Evolutionary conservation across 2,888 invertebrate species (phyloP).

Genomic region (Unio delphinus): DNA sequence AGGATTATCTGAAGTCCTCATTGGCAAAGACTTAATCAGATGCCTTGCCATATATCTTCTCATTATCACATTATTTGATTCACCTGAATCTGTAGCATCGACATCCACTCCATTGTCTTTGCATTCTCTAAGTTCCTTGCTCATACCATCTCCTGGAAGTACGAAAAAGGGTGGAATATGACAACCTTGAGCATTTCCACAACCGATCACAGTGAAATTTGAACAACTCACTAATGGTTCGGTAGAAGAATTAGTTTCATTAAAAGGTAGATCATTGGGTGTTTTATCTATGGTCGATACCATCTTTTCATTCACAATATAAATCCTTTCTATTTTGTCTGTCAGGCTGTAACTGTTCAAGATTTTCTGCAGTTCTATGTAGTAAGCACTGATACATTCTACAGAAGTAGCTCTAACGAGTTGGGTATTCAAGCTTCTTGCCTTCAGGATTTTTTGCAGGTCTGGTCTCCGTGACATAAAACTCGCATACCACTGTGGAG

Average conservation of each 20-base stretch:
- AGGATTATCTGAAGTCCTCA: slow-evolving; percentile 4
- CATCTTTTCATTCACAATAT: slow-evolving; percentile 32
- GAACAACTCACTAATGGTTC: slow-evolving; percentile 8
- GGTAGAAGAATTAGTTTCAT: slow-evolving; percentile 5
- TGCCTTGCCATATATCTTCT: slow-evolving; percentile 19
- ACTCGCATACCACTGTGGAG: slow-evolving; percentile 21
- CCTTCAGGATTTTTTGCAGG: slow-evolving; percentile 16
- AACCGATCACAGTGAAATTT: slow-evolving; percentile 18
- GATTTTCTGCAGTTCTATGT: slow-evolving; percentile 17
- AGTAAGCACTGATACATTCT: slow-evolving; percentile 19
- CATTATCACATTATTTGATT: slow-evolving; percentile 18
- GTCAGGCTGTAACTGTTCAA: slow-evolving; percentile 17
- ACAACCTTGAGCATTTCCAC: slow-evolving; percentile 23
- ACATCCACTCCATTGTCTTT: slow-evolving; percentile 13
- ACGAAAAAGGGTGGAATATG: slow-evolving; percentile 25
- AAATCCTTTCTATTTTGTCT: slow-evolving; percentile 28
- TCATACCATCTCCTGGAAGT: slow-evolving; percentile 17
- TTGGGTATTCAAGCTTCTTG: slow-evolving; percentile 10
- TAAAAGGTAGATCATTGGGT: slow-evolving; percentile 3
- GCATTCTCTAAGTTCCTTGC: slow-evolving; percentile 13
- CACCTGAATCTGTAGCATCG: slow-evolving; percentile 14
- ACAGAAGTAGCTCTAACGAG: slow-evolving; percentile 8
- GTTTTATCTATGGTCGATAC: slow-evolving; percentile 13
- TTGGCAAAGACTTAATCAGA: slow-evolving; percentile 15
- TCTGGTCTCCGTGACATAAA: slow-evolving; percentile 33